Evolutionary conservation across 2,113 vertebrate species (phyloP), one percentile per base, ranked within the genome.

Genomic region (Sus scrofa): DNA sequence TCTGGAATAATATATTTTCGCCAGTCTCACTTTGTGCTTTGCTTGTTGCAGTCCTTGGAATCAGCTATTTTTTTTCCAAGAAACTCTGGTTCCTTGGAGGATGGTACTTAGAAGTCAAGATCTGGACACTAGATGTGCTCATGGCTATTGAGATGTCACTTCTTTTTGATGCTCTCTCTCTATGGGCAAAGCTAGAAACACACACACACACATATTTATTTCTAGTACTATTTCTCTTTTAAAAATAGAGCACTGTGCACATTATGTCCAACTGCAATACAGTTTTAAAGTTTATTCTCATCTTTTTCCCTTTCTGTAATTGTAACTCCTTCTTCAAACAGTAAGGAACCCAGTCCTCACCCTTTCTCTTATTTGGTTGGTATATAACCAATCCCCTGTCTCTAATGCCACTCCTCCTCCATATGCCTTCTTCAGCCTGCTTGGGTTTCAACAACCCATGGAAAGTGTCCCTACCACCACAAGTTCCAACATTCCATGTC

Each of bases 41-140:
- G 11, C 34, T 70, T 62, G 34, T 89, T 52, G 62, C 3, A 73
- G 37, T 87, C 18, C 67, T 67, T 67, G 7, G 68, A 88, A 52
- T 82, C 44, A 75, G 24, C 2, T 65, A 54, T 86, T 87, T 95
- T 87, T 87, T 95, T 91, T 82, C 54, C 54, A 90, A 84, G 3
- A 12, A 50, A 6, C 60, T 90, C 34, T 34, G 24, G 24, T 74
- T 92, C 39, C 75, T 67, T 86, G 37, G 27, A 90, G 26, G 84
- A 54, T 37, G 16, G 27, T 74, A 87, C 34, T 95, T 87, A 86
- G 22, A 95, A 86, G 78, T 74, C 39, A 89, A 68, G 20, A 90
- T 87, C 13, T 86, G 50, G 39, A 85, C 32, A 52, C 22, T 18
- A 58, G 30, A 92, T 82, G 32, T 56, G 39, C 10, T 86, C 32